Evolutionary conservation across 2,888 invertebrate genomes (phyloP), one percentile per base, ranked within the genome.

Genomic region (Elmis aenea): DNA sequence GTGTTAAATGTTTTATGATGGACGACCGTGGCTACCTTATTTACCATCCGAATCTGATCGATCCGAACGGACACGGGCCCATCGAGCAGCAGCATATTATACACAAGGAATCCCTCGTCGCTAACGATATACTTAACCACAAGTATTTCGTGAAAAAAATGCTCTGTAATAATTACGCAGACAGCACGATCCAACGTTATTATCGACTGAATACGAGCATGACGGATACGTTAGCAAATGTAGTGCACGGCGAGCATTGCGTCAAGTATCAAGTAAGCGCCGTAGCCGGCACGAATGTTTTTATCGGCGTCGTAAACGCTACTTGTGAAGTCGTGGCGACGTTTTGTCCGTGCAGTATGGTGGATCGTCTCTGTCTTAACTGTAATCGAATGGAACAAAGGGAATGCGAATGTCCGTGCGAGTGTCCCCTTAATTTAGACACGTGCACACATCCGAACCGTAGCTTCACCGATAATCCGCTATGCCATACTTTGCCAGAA

Each of bases 391-490:
- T 93, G 88, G 94, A 93, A 62, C 91, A 90, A 67, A 85, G 82
- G 2, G 92, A 93, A 60, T 94, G 94, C 55, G 94, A 94, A 65
- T 94, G 94, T 59, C 94, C 94, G 0, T 94, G 94, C 62, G 92
- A 94, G 65, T 94, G 94, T 59, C 83, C 75, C 1, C 48, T 68
- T 35, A 58, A 59, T 45, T 45, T 58, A 14, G 58, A 57, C 21
- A 54, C 52, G n/a, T 61, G 61, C 33, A 54, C 55, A 23, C 61
- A 61, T 43, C 55, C 53, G 15, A 52, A 59, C 33, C 59, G 53
- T 33, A 58, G 55, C 22, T 47, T 50, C 13, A 51, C 53, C 3
- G 54, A 63, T 33, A 66, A 64, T 48, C 51, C 55, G 9, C 40
- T 63, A 3, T 68, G 68, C 46, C 45, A 55, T 6, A 54, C 54